Evolutionary conservation across 1,140 invertebrate species (phyloP), one percentile per base, ranked within the genome.

Genomic region (Drosophila asahinai): DNA sequence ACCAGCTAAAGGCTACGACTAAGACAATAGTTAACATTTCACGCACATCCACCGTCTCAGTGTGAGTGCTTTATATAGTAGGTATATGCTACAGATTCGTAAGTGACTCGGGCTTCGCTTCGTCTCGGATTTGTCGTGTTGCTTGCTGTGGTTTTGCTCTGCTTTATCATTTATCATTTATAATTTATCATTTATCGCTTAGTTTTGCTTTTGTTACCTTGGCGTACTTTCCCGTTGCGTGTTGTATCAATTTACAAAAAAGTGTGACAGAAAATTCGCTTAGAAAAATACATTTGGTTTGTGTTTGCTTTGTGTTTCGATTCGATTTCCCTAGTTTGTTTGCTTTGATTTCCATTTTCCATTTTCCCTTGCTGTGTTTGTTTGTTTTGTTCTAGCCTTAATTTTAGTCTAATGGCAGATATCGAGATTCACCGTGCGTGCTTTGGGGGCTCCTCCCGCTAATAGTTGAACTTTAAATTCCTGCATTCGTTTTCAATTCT

Each of bases 271-370:
- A 70, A 79, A 54, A 72, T 52, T 64, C 48, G 74, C 80, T 82
- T 83, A 83, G 75, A 83, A 83, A 83, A 83, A 83, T 83, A 83
- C 63, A 78, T 79, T 75, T 76, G 64, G 43, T 78, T 57, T 51
- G 43, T 25, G 43, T 62, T 62, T 38, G 36, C 27, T 55, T 65
- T 40, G 27, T 71, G 48, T 57, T 48, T 33, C 27, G 27, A 30
- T 30, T 25, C 30, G 33, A 25, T 65, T 52, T 57, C 30, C 52
- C 4, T 40, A 33, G 3, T 49, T 15, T 61, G 45, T 45, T 7
- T 25, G 12, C 17, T 47, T 64, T 54, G 33, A 9, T 11, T 11
- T 36, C 30, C 38, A 15, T 61, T 11, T 11, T 36, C 30, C 38
- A 15, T 61, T 33, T 30, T 54, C 45, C 42, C 27, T 30, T 61